Conservation (phyloP, 2,797 vertebrate species). For the Morus bassanus region DNA sequence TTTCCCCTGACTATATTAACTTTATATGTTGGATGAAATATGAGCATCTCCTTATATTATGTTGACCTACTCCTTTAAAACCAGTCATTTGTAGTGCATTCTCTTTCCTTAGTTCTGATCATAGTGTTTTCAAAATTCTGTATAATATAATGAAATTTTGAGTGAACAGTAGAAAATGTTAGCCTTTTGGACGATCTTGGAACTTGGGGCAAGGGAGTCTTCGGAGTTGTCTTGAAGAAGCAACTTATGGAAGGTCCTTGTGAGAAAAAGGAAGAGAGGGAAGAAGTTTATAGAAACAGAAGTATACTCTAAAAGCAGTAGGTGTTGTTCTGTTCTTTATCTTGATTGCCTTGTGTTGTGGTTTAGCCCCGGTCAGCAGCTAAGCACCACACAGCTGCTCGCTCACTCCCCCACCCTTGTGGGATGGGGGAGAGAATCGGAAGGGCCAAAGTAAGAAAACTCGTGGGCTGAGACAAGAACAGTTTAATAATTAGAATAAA, state of each 20-base stretch:
- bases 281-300: neutral
- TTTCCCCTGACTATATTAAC: rapidly evolving
- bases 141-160: neutral
- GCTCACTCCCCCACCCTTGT: too few species aligned
- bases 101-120: neutral
- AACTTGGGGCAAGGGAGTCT: neutral
- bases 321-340: neutral
- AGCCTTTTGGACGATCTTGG: neutral
- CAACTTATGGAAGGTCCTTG: neutral
- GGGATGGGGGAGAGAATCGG: too few species aligned
- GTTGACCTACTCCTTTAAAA: neutral
- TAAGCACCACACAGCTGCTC: too few species aligned
- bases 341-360: neutral
- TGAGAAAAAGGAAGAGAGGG: neutral
- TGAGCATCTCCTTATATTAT: neutral
- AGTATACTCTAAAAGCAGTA: neutral
- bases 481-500: too few species aligned
- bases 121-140: neutral
- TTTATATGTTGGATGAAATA: neutral
- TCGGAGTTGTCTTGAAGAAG: neutral
- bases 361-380: too few species aligned
- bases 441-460: too few species aligned
- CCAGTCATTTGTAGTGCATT: neutral
- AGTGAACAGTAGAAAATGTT: neutral
- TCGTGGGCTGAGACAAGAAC: too few species aligned